Conservation (phyloP, 2,113 vertebrate genomes). For the Salvator merianae region DNA sequence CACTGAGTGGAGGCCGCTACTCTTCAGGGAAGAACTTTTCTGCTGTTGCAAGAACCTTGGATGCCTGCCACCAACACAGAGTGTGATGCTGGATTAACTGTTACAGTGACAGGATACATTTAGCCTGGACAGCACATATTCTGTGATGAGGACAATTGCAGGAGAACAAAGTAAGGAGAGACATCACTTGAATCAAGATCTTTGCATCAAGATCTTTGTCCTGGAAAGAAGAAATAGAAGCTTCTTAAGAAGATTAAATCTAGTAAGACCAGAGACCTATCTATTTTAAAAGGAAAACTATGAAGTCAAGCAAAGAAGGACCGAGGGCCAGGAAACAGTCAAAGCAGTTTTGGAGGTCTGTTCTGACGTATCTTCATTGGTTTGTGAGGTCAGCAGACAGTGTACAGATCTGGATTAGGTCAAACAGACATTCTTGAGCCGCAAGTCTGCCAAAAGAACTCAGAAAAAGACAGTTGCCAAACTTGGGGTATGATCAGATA, state of each 20-base stretch:
- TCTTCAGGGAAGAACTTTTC: slow-evolving; percentile 12
- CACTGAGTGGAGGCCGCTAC: not conserved
- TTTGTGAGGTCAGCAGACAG: too few species aligned
- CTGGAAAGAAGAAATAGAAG: slow-evolving; percentile 8
- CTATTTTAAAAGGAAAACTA: too few species aligned
- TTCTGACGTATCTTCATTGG: too few species aligned
- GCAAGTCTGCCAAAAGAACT: too few species aligned
- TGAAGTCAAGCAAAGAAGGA: too few species aligned
- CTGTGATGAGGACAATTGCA: not conserved
- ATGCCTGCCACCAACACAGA: fast-evolving
- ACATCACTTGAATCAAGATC: not conserved
- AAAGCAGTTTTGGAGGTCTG: too few species aligned
- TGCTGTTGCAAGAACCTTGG: slow-evolving; percentile 32
- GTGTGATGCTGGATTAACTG: not conserved
- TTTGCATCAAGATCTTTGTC: slow-evolving; percentile 10
- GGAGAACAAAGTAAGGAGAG: not conserved
- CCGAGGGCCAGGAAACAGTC: too few species aligned
- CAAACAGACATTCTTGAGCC: too few species aligned
- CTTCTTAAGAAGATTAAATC: not conserved
- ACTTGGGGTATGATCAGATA: too few species aligned
- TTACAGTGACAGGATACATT: not conserved
- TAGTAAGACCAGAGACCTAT: too few species aligned
- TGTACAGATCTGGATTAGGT: too few species aligned
- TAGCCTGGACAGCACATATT: not conserved
- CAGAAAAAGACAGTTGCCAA: too few species aligned